phyloP scores from a whole-genome alignment of 2,113 vertebrate genomes.

The Irena cyanogastra region DNA sequence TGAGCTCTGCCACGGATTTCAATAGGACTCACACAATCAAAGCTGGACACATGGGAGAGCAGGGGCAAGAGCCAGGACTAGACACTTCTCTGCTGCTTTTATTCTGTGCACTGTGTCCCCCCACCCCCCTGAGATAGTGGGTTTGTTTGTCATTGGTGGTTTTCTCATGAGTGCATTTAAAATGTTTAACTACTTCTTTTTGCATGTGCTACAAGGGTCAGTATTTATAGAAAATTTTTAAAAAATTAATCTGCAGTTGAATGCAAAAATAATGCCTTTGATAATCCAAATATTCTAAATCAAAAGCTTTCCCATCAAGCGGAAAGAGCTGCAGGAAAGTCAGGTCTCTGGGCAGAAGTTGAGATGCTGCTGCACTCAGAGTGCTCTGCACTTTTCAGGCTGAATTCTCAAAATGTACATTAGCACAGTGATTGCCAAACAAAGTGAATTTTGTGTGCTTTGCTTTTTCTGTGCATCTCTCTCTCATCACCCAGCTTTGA shows the following conservation, averaged over 20 bases:
- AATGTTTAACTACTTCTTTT: not conserved
- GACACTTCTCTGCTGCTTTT: constrained; percentile 32
- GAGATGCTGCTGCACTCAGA: not conserved
- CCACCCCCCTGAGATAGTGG: not conserved
- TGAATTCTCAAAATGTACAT: constrained; percentile 19
- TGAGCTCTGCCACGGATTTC: not conserved
- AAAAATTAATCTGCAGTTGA: not conserved
- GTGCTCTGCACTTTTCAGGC: not conserved
- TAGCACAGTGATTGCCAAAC: not conserved
- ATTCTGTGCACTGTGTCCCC: constrained; percentile 2
- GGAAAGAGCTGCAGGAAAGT: not conserved
- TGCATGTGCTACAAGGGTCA: not conserved
- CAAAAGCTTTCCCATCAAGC: not conserved
- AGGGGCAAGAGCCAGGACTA: not conserved
- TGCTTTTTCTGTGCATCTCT: not conserved
- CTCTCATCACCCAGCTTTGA: not conserved
- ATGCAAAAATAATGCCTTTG: not conserved
- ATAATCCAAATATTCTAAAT: not conserved
- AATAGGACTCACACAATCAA: not conserved
- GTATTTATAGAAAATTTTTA: not conserved
- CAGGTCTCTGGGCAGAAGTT: not conserved
- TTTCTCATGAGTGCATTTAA: not conserved
- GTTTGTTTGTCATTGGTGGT: not conserved
- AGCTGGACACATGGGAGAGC: not conserved
- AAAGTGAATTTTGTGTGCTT: not conserved